phyloP scores from a whole-genome alignment of 2,797 vertebrate genomes.

The Nyctalus aviator region DNA sequence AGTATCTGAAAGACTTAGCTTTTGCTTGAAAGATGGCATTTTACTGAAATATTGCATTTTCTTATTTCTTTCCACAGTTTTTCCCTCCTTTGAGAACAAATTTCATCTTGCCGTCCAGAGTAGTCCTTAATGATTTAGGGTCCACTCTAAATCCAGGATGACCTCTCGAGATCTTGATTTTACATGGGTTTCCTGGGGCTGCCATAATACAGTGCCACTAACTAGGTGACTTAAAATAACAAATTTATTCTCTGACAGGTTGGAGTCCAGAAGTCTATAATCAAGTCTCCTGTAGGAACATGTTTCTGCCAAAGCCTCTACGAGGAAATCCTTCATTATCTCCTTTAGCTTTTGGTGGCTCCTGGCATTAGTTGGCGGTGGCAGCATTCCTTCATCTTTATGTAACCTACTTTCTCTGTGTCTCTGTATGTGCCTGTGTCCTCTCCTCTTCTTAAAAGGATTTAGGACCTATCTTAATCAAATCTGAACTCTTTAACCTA shows the following conservation, averaged over 20 bases:
- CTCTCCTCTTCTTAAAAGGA: neutral
- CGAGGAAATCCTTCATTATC: neutral
- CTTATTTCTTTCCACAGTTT: neutral
- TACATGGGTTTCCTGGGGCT: neutral
- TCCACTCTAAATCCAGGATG: neutral
- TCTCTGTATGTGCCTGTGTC: neutral
- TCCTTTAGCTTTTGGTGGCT: neutral
- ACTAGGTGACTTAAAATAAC: neutral
- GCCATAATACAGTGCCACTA: neutral
- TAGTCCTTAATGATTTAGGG: neutral
- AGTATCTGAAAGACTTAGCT: conserved; percentile 40
- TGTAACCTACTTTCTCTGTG: neutral
- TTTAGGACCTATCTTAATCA: neutral
- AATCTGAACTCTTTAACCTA: neutral
- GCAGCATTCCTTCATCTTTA: neutral
- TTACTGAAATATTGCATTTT: neutral
- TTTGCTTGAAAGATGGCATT: conserved; percentile 19
- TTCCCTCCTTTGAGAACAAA: neutral
- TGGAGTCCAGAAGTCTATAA: neutral
- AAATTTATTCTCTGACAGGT: neutral
- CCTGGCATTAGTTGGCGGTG: neutral
- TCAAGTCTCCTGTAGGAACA: neutral
- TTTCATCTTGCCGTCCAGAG: neutral
- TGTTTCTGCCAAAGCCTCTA: neutral
- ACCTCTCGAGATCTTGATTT: neutral